phyloP scores from a whole-genome alignment of 64 coral and sea anemone genomes.

The Pocillopora verrucosa region DNA sequence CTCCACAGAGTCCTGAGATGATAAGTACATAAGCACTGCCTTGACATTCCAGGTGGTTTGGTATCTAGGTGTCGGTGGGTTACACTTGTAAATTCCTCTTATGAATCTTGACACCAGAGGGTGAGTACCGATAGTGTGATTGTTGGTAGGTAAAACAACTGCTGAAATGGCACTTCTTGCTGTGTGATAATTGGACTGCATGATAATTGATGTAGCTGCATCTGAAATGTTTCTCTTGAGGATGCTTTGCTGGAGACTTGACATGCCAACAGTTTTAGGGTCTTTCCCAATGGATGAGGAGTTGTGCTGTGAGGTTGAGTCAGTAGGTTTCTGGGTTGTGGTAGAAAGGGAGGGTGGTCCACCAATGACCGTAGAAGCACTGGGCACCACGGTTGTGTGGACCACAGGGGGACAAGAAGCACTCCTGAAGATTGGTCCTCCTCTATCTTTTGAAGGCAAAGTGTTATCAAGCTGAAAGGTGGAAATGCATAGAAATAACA shows the following conservation, averaged over 20 bases:
- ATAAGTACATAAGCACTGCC: background rate
- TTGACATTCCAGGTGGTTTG: background rate
- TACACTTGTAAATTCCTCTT: slow-evolving; percentile 18
- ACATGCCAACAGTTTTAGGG: slow-evolving; percentile 20
- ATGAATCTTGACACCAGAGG: slow-evolving; percentile 6
- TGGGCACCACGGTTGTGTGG: slow-evolving; percentile 27
- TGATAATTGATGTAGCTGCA: slow-evolving; percentile 9
- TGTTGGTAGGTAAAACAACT: background rate
- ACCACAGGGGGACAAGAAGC: slow-evolving; percentile 21
- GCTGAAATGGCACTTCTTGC: slow-evolving; percentile 14
- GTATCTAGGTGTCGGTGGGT: slow-evolving; percentile 2
- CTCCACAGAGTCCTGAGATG: background rate
- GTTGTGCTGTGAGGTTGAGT: slow-evolving; percentile 36
- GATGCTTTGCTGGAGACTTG: slow-evolving; percentile 35
- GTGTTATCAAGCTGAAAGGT: slow-evolving; percentile 33
- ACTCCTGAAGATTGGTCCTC: slow-evolving; percentile 32
- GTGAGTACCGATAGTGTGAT: slow-evolving; percentile 1
- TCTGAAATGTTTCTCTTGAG: background rate
- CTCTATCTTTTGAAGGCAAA: slow-evolving; percentile 30
- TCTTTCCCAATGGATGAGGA: slow-evolving; percentile 28
- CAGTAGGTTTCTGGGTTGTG: slow-evolving; percentile 13
- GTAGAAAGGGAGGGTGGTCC: slow-evolving; percentile 22
- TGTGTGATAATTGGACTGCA: slow-evolving; percentile 11
- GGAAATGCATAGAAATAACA: slow-evolving; percentile 38
- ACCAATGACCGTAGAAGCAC: background rate